Evolutionary conservation across 2,888 invertebrate species (phyloP).

Genomic region (Platerodrilus igneus): DNA sequence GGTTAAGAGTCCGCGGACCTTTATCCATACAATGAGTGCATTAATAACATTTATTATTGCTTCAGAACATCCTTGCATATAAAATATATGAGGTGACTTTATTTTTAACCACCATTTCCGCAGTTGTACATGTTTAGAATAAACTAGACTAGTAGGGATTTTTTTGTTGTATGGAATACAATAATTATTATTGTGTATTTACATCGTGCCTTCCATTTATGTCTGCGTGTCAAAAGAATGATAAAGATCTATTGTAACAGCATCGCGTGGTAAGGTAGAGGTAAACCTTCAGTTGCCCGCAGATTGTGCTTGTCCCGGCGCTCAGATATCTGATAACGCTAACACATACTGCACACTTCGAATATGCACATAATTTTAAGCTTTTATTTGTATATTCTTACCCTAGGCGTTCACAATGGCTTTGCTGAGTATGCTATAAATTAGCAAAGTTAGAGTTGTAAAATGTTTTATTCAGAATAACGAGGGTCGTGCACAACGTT

Average conservation of each 20-base stretch:
- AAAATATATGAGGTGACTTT: conserved; percentile 11
- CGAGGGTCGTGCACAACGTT: conserved; percentile 26
- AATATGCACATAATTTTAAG: conserved; percentile 42
- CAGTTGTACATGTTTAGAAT: conserved; percentile 6
- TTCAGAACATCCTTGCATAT: conserved; percentile 12
- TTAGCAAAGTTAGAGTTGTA: conserved; percentile 37
- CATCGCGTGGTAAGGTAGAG: conserved; percentile 12
- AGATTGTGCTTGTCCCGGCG: conserved; percentile 38
- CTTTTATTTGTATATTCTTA: conserved; percentile 40
- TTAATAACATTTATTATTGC: conserved; percentile 14
- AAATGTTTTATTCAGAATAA: conserved; percentile 40
- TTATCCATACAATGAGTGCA: conserved; percentile 15
- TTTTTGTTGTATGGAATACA: not conserved
- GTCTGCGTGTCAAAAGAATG: conserved; percentile 30
- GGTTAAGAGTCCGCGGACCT: no score
- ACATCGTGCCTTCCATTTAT: no score
- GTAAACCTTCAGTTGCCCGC: conserved; percentile 25
- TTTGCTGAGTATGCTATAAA: conserved; percentile 43
- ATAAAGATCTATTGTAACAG: conserved; percentile 11
- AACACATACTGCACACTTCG: conserved; percentile 38
- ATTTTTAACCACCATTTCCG: conserved; percentile 13
- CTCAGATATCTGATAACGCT: conserved; percentile 38
- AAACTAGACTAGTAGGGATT: not conserved
- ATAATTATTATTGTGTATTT: no score
- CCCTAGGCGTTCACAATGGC: conserved; percentile 40